Base-by-base conservation (phyloP, 2,888 invertebrate genomes). In the Chorisops tibialis region DNA sequence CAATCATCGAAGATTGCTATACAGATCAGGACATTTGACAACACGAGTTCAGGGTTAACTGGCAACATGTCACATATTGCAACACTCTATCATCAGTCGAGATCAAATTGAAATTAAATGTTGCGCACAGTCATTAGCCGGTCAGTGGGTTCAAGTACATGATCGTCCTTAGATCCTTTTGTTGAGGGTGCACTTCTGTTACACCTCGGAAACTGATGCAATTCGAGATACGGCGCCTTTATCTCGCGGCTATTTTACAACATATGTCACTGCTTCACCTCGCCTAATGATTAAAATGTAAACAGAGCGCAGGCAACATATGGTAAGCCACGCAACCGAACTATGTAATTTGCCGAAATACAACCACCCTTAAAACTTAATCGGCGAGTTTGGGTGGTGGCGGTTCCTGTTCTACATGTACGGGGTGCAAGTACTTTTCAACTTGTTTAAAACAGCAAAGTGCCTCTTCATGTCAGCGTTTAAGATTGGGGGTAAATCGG, bases 61-160 rank as follows among this genome's bases (percentile, higher is more conserved):
- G 47, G 38, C 59, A 59, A 48, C 48, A 47, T 59, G 59, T 48
- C 59, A 48, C 48, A 59, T 30, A 37, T 38, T 21, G 38, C n/a
- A n/a, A n/a, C n/a, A n/a, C n/a, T n/a, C 39, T 59, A 48, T 59
- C 48, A 48, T 48, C 59, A n/a, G 56, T 37, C 24, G 48, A 49
- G 41, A 59, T 48, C 59, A 49, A 59, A 59, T 59, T 48, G 49
- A 59, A 59, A 59, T 50, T 59, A 59, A 59, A 50, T 59, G 59
- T 59, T 59, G 59, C 56, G 22, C 47, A 50, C 30, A 59, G 59
- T 59, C 59, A 59, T 59, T 59, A 59, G 43, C 43, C 45, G 48
- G 59, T 59, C 48, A 38, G 47, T 7, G 48, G 47, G 48, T 38
- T n/a, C 19, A 39, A 37, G 19, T 45, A 58, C 30, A 21, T 38